phyloP scores from a whole-genome alignment of 2,113 vertebrate species.

The Haemorhous mexicanus region DNA sequence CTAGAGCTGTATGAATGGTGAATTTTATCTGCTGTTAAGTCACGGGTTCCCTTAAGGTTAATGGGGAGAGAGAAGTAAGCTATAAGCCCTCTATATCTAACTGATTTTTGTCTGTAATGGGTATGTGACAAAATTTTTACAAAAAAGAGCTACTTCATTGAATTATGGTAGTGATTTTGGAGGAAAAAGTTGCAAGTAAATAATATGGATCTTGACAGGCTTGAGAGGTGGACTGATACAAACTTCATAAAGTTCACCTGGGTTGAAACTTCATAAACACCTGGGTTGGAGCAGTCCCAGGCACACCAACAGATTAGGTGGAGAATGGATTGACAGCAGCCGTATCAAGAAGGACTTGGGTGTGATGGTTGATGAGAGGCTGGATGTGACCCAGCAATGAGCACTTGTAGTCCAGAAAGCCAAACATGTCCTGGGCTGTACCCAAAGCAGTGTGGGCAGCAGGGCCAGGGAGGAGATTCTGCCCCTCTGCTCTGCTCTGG shows the following conservation, averaged over 20 bases:
- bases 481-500: not conserved
- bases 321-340: not conserved
- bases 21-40: not conserved
- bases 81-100: not conserved
- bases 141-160: not conserved
- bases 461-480: not conserved
- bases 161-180: not conserved
- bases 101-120: not conserved
- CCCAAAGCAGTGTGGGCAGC: not conserved
- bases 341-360: not conserved
- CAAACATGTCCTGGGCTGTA: fast-evolving
- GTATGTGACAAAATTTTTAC: too few relatives aligned
- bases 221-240: not conserved
- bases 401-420: fast-evolving
- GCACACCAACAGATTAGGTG: not conserved
- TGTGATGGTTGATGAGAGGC: not conserved
- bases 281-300: not conserved
- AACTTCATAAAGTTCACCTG: not conserved
- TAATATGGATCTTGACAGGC: not conserved
- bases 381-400: fast-evolving
- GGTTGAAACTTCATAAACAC: not conserved
- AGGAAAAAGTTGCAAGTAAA: fast-evolving
- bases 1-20: not conserved
- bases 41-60: not conserved
- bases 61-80: not conserved